Evolutionary conservation across 1,140 invertebrate species (phyloP), one percentile per base, ranked within the genome.

Genomic region (Zaprionus camerounensis): DNA sequence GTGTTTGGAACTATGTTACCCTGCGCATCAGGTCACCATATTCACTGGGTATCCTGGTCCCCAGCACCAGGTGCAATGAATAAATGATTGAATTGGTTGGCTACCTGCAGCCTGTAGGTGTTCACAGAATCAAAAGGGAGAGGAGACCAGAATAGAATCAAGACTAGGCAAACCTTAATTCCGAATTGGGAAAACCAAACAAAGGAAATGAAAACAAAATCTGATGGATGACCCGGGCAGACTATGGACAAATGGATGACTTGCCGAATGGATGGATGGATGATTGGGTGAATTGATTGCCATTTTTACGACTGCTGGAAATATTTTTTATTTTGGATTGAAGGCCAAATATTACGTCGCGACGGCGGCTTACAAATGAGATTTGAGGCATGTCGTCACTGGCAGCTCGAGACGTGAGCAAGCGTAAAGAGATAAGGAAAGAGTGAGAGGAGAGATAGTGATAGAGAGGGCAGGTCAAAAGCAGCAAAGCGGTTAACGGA

Each of bases 401-500:
- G 31, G 2, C 57, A 64, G 41, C 53, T 51, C 51, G 24, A 63
- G 51, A 56, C 57, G 49, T 63, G 57, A 68, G 80, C 26, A 44
- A 58, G 44, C 64, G 26, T 59, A 59, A 59, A 51, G 44, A 63
- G 44, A 5, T 13, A 62, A 53, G 46, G 58, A 80, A 53, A 41
- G 41, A 55, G 41, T 51, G 22, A 51, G 46, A 49, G 17, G 57
- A 26, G 12, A 26, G n/a, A 61, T 56, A 63, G 36, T 67, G 22
- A 24, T 20, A 59, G 63, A 69, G 68, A 53, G 76, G 38, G 68
- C 69, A 79, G 76, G 81, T 84, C 81, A 84, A 64, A 75, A 82
- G 56, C 56, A 79, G 70, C 49, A 53, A 73, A 75, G 31, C 57
- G 67, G 71, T 78, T 70, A 62, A 68, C 26, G 64, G 78, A 72